Evolutionary conservation across 2,113 vertebrate species (phyloP), one percentile per base, ranked within the genome.

Genomic region (Siphamia tubifer): DNA sequence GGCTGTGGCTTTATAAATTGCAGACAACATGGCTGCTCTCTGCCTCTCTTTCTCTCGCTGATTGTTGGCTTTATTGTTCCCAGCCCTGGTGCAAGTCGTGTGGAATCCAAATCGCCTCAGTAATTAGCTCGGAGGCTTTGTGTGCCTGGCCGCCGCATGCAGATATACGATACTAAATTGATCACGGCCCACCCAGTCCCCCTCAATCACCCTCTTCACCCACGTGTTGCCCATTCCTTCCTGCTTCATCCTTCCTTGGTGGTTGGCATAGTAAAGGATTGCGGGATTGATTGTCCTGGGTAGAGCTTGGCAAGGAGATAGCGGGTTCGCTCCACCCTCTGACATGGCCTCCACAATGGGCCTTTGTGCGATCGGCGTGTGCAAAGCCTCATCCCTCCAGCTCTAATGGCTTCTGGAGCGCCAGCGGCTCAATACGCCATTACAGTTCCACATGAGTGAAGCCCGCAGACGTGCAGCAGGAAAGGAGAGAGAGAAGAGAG

Each of bases 121-220:
- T 91, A 91, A 92, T 91, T 87, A 92, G 89, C 89, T 85, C 20
- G n/a, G 81, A 83, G 82, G 77, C 76, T 79, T 82, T 79, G 77
- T 82, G 83, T 56, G 66, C 72, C 71, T 27, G 73, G 62, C 68
- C 74, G 54, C 16, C 17, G 32, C 69, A 4, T 52, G 66, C 74
- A 77, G 82, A 87, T 85, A 89, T 81, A 87, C 70, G 85, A 89
- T 81, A 72, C 71, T 58, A 15, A 75, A 89, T 87, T 80, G 72
- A 78, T 85, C 60, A 44, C 68, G 8, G 62, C 69, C 77, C 74
- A 65, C 69, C 68, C 72, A 66, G 54, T 60, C 49, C 58, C 72
- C 60, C 70, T 77, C 80, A 71, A 66, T 75, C 79, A 78, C 56
- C 48, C 58, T 1, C 15, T 42, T 45, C 68, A 23, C 55, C 62